Percentiles rank a stretch among this genome's conserved stretches.
phyloP scores from a whole-genome alignment of 2,888 invertebrate species.

The Anoncus sp. region DNA sequence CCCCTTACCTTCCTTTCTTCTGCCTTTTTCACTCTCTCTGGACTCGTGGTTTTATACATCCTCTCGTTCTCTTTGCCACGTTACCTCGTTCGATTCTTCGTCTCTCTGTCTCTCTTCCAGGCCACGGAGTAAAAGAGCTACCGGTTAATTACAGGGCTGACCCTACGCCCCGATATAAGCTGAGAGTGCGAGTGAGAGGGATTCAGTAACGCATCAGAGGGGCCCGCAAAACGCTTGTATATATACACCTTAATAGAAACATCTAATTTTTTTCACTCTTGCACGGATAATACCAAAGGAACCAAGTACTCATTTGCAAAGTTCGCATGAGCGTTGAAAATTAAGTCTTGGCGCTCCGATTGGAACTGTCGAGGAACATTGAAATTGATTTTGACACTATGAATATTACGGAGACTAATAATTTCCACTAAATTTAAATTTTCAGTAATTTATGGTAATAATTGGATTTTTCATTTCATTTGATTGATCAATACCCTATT shows the following conservation, averaged over 20 bases:
- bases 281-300: slow-evolving; percentile 15
- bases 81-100: slow-evolving; percentile 62
- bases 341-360: neutral
- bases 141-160: slow-evolving; percentile 83
- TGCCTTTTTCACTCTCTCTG: slow-evolving; percentile 60
- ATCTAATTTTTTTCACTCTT: slow-evolving; percentile 70
- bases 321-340: neutral
- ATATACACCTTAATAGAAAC: slow-evolving; percentile 78
- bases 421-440: no score
- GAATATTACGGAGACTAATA: neutral
- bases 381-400: neutral
- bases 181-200: slow-evolving; percentile 16
- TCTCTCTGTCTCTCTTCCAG: slow-evolving; percentile 63
- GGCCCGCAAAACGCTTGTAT: slow-evolving; percentile 28
- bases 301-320: slow-evolving; percentile 18
- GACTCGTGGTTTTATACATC: slow-evolving; percentile 45
- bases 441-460: no score
- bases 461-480: no score
- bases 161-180: slow-evolving; percentile 66
- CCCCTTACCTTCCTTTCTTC: neutral
- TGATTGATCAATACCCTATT: no score
- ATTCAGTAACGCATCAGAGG: slow-evolving; percentile 27
- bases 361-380: neutral
- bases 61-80: slow-evolving; percentile 37
- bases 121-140: slow-evolving; percentile 81